Conservation (phyloP, 2,888 invertebrate species). For the Hoplodrina blanda region DNA sequence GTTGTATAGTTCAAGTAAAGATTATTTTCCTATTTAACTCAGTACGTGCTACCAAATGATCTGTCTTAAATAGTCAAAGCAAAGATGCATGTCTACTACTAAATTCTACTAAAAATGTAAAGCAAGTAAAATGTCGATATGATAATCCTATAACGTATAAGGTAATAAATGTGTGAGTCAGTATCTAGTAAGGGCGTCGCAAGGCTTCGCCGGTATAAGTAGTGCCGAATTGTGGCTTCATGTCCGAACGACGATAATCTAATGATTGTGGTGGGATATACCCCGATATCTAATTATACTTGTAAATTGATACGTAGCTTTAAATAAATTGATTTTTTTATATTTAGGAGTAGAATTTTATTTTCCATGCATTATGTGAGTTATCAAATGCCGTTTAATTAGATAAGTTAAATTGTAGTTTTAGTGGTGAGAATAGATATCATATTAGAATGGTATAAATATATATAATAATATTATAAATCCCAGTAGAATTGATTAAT, state of each 20-base stretch:
- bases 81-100: no score
- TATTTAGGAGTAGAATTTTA: constrained; percentile 32
- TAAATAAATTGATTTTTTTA: constrained; percentile 46
- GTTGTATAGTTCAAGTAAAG: neutral
- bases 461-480: neutral
- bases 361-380: neutral
- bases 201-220: constrained; percentile 83
- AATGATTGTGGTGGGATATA: constrained; percentile 63
- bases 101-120: constrained; percentile 7
- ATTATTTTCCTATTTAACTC: no score
- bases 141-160: constrained; percentile 65
- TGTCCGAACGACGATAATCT: constrained; percentile 72
- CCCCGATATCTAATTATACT: constrained; percentile 64
- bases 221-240: constrained; percentile 85
- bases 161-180: constrained; percentile 75
- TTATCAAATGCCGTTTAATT: neutral
- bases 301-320: constrained; percentile 60
- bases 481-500: neutral
- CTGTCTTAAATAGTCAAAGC: no score
- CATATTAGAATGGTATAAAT: no score
- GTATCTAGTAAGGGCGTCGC: constrained; percentile 75
- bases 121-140: constrained; percentile 51
- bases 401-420: constrained; percentile 2
- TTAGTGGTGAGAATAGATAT: no score
- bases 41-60: no score